These are phyloP conservation scores for Drosophila anomelani DNA, from an alignment of 2,888 invertebrate species.

Conservation along the genomic window DNA sequence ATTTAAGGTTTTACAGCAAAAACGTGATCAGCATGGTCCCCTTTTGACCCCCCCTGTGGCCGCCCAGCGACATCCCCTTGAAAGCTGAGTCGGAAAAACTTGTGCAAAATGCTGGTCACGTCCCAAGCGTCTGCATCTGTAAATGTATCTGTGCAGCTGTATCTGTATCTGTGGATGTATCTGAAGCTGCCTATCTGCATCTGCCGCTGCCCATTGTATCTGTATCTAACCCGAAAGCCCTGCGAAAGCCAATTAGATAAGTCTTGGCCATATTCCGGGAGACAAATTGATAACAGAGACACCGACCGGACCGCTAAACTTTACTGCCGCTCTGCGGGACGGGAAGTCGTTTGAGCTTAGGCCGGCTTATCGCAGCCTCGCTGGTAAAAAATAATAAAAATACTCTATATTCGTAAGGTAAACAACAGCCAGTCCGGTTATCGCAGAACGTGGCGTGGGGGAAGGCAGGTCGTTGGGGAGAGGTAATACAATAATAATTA, in stretches of 20 bases:
- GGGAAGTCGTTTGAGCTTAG: conserved; percentile 31
- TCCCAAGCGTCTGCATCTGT: conserved; percentile 21
- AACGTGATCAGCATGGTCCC: conserved; percentile 56
- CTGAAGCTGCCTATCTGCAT: background rate
- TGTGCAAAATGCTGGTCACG: conserved; percentile 39
- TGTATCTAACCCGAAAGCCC: conserved; percentile 28
- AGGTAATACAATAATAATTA: background rate
- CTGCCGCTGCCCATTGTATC: conserved; percentile 8
- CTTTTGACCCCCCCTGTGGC: background rate
- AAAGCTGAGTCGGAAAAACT: conserved; percentile 16
- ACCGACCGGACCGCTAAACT: conserved; percentile 9
- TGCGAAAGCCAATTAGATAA: conserved; percentile 33
- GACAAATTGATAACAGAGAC: conserved; percentile 32
- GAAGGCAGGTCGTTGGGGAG: background rate
- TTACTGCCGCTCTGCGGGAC: conserved; percentile 32
- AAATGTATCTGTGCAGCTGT: background rate
- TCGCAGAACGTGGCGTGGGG: background rate
- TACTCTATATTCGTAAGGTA: conserved; percentile 18
- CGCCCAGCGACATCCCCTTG: conserved; percentile 7
- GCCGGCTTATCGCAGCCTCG: conserved; percentile 37
- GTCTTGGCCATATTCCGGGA: conserved; percentile 27
- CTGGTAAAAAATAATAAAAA: conserved; percentile 11
- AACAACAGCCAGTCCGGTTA: conserved; percentile 21
- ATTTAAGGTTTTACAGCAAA: conserved; percentile 45
- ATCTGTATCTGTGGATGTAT: background rate